Evolutionary conservation across 2,113 vertebrate genomes (phyloP).

Genomic region (Pseudopodoces humilis): DNA sequence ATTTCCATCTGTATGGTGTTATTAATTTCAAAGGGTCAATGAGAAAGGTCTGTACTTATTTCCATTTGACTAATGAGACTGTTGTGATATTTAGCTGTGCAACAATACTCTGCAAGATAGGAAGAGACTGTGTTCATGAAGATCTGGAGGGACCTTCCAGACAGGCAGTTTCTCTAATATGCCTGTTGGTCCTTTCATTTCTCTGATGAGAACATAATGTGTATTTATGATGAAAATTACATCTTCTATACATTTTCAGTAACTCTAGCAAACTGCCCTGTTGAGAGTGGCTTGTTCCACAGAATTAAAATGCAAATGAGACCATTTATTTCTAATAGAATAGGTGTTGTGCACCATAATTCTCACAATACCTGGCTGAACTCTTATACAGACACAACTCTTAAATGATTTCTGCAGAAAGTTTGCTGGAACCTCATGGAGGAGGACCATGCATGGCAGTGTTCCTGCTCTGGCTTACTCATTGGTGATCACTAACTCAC

Average conservation of each 20-base stretch:
- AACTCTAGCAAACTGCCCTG: slow-evolving; percentile 36
- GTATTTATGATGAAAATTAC: slow-evolving; percentile 44
- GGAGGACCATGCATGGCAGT: neutral
- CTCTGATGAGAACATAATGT: slow-evolving; percentile 26
- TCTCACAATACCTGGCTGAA: neutral
- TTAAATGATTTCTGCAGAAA: neutral
- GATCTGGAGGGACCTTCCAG: neutral
- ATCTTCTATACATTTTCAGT: slow-evolving; percentile 15
- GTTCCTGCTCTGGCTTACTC: neutral
- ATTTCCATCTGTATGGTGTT: neutral
- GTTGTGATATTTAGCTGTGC: neutral
- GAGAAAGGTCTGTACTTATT: neutral
- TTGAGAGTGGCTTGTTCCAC: neutral
- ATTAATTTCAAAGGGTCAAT: neutral
- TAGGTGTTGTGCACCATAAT: neutral
- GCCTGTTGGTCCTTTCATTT: neutral
- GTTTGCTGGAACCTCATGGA: neutral
- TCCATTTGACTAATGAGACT: slow-evolving; percentile 1
- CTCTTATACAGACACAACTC: neutral
- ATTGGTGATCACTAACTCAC: neutral
- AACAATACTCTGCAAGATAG: neutral
- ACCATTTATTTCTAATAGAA: slow-evolving; percentile 42
- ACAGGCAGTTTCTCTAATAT: slow-evolving; percentile 17
- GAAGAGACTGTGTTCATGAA: neutral
- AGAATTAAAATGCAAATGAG: slow-evolving; percentile 40